phyloP scores from a whole-genome alignment of 1,140 invertebrate species.

The Zaprionus gabonicus region DNA sequence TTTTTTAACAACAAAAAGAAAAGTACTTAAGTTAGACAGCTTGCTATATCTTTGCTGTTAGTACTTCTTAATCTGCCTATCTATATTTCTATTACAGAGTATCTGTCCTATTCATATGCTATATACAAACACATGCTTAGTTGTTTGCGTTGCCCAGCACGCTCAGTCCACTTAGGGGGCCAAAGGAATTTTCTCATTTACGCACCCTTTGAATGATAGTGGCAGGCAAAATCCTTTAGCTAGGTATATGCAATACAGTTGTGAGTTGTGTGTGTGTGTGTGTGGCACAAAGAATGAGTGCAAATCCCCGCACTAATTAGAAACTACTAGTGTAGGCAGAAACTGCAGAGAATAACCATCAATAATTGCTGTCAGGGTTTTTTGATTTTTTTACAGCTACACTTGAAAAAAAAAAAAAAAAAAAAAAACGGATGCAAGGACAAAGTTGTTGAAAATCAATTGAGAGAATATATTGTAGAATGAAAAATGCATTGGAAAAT shows the following conservation, averaged over 20 bases:
- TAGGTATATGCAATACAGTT: constrained; percentile 4
- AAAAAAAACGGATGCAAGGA: not conserved
- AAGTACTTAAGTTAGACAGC: not conserved
- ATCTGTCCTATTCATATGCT: not conserved
- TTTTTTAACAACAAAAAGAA: too few relatives aligned
- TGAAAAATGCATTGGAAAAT: not conserved
- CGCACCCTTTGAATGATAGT: constrained; percentile 47
- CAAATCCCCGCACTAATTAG: constrained; percentile 41
- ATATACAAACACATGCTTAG: not conserved
- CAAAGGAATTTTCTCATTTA: constrained; percentile 53
- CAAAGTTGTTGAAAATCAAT: not conserved
- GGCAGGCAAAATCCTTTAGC: constrained; percentile 34
- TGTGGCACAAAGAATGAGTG: constrained; percentile 3
- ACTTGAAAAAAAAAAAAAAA: not conserved
- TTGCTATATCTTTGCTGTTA: not conserved
- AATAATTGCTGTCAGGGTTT: constrained; percentile 29
- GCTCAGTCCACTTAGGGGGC: not conserved
- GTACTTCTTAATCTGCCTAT: too few relatives aligned
- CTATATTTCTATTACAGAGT: not conserved
- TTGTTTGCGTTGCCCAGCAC: constrained; percentile 1
- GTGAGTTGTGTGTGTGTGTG: not conserved
- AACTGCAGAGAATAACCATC: constrained; percentile 4
- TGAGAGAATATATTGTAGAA: not conserved
- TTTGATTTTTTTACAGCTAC: not conserved
- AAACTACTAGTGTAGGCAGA: not conserved